These are phyloP conservation scores for Cylindroiulus punctatus DNA, from an alignment of 2,888 invertebrate genomes.

Conservation along the genomic window DNA sequence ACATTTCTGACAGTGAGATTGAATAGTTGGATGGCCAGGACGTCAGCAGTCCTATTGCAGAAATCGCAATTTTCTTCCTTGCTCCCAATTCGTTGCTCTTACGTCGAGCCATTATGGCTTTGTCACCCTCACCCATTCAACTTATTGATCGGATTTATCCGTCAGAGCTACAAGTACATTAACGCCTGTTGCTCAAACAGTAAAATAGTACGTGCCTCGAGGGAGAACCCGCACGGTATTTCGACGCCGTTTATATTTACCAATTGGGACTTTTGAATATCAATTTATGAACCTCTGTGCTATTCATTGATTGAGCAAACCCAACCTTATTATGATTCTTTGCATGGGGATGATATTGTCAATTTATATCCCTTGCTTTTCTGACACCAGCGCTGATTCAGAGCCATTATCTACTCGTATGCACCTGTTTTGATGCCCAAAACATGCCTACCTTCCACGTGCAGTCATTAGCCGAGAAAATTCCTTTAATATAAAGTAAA, in stretches of 20 bases:
- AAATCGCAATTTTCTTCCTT: slow-evolving; percentile 12
- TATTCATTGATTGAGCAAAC: neutral
- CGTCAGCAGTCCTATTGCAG: neutral
- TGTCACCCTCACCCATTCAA: neutral
- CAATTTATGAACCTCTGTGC: slow-evolving; percentile 1
- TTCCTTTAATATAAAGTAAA: no score
- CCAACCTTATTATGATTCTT: neutral
- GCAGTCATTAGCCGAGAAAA: no score
- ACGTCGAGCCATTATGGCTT: neutral
- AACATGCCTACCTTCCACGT: neutral
- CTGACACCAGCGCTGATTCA: neutral
- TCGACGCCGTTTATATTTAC: slow-evolving; percentile 19
- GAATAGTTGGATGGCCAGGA: neutral
- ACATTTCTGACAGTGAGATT: slow-evolving; percentile 29
- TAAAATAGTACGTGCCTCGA: slow-evolving; percentile 4
- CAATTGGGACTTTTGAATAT: slow-evolving; percentile 19
- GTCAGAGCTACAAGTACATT: slow-evolving; percentile 45
- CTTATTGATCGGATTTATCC: slow-evolving; percentile 2
- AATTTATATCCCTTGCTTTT: neutral
- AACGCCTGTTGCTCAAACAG: slow-evolving; percentile 47
- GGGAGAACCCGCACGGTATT: slow-evolving; percentile 2
- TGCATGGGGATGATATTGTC: neutral
- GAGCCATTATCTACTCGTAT: neutral
- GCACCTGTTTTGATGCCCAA: neutral
- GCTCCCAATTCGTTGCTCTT: neutral